These are phyloP conservation scores for Homarus americanus DNA, from an alignment of 1,140 invertebrate genomes.

Conservation along the genomic window DNA sequence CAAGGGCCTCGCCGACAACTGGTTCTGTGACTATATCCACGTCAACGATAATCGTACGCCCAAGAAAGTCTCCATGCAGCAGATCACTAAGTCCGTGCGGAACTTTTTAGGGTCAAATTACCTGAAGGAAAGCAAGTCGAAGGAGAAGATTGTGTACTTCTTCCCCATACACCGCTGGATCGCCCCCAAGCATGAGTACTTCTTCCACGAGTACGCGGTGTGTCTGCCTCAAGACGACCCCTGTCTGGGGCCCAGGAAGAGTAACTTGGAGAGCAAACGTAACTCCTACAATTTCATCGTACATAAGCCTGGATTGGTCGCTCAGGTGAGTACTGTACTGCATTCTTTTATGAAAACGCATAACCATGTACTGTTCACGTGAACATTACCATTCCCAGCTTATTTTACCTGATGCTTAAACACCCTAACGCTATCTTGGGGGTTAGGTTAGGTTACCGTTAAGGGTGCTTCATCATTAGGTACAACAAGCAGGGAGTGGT, in stretches of 20 bases:
- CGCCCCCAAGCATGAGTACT: slow-evolving; percentile 77
- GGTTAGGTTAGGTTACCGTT: too few relatives aligned
- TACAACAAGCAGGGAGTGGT: too few relatives aligned
- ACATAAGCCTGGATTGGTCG: slow-evolving; percentile 45
- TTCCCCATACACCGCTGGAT: slow-evolving; percentile 77
- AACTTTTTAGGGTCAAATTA: slow-evolving; percentile 76
- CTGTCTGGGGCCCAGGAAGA: slow-evolving; percentile 77
- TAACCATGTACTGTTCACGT: too few relatives aligned
- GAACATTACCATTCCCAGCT: too few relatives aligned
- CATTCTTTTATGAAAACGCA: too few relatives aligned
- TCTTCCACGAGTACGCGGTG: slow-evolving; percentile 78
- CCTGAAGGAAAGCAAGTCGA: slow-evolving; percentile 78
- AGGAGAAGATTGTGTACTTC: slow-evolving; percentile 78
- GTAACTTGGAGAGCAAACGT: slow-evolving; percentile 78
- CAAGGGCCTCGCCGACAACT: slow-evolving; percentile 75
- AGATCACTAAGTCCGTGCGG: slow-evolving; percentile 78
- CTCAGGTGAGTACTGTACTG: slow-evolving; percentile 62
- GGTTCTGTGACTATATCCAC: slow-evolving; percentile 75
- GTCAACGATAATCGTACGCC: slow-evolving; percentile 68
- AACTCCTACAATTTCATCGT: slow-evolving; percentile 77
- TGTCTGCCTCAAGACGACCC: slow-evolving; percentile 79
- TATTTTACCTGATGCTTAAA: too few relatives aligned
- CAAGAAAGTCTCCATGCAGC: slow-evolving; percentile 78
- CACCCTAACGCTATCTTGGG: too few relatives aligned
- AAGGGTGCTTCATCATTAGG: too few relatives aligned